Base-by-base conservation (phyloP, 2,797 vertebrate genomes). In the Bovichtus diacanthus region DNA sequence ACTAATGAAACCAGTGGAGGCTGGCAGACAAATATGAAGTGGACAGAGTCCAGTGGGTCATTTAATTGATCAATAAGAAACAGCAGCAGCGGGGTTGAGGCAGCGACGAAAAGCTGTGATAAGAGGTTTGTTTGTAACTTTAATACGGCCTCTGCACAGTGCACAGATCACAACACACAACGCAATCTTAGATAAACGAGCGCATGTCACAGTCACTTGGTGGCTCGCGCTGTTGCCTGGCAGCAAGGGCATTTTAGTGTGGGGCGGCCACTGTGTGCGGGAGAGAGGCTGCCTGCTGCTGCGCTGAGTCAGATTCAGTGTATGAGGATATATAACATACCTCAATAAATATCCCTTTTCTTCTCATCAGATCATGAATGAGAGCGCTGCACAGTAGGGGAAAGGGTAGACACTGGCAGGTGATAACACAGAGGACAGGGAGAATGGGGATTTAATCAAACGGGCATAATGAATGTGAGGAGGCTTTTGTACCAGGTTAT, bases 41-140 rank as follows among this genome's bases (percentile, higher is more conserved):
- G 39, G 44, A 29, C 55, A 47, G 16, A 69, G 27, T 31, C 76
- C 23, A 59, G 27, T 1, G 29, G 12, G 6, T 66, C 43, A 75
- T 64, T 56, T 19, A 49, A 44, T 60, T 29, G 43, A 84, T 87
- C 66, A 64, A 66, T 69, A 70, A 54, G 8, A 41, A 69, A n/a
- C 31, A 27, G n/a, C 43, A 64, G 67, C 27, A 11, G 39, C 10
- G 36, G 23, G 63, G 31, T 31, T 31, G n/a, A 67, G 41, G 59
- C 21, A 44, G 19, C 11, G 8, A 31, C 23, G 63, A 67, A 41
- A 27, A 59, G 51, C 65, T 69, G 29, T 1, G 3, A 47, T 9
- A 41, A 71, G n/a, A 74, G 6, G 23, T 10, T 62, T 23, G 47
- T 78, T 79, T 80, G 29, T 25, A 21, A 7, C 1, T 38, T 36